Evolutionary conservation across 2,113 vertebrate genomes (phyloP).

Genomic region (Sapajus apella): DNA sequence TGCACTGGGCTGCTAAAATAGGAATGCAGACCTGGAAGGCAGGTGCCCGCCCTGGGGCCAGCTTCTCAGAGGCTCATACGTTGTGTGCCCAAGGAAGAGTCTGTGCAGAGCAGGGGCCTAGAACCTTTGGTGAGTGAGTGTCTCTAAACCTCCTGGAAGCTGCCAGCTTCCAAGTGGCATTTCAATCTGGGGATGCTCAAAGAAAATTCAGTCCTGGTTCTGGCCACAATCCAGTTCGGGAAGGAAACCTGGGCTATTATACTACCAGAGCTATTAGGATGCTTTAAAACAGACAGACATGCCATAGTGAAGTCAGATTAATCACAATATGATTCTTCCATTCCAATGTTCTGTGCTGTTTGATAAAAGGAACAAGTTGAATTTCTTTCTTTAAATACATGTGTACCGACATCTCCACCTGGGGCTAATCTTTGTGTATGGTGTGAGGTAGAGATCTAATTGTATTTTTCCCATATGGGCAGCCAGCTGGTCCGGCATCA

Average conservation of each 20-base stretch:
- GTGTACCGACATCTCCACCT: not conserved
- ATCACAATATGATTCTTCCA: not conserved
- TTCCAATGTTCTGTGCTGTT: not conserved
- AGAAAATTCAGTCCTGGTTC: not conserved
- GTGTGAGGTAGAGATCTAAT: constrained; percentile 18
- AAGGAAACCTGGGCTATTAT: not conserved
- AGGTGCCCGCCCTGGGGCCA: not conserved
- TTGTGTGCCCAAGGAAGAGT: not conserved
- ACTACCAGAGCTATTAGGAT: not conserved
- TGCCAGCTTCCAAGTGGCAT: not conserved
- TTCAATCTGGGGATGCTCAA: not conserved
- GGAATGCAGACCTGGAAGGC: not conserved
- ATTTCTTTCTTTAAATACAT: not conserved
- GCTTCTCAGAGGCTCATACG: not conserved
- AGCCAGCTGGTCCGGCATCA: not conserved
- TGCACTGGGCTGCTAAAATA: not conserved
- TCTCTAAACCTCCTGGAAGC: constrained; percentile 4
- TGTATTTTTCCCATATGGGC: not conserved
- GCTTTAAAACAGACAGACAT: not conserved
- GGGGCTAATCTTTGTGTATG: not conserved
- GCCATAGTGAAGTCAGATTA: not conserved
- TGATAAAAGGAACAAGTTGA: not conserved
- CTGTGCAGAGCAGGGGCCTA: not conserved
- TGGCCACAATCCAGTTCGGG: not conserved
- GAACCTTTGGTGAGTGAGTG: not conserved